Evolutionary conservation across 2,113 vertebrate genomes (phyloP), one percentile per base, ranked within the genome.

Genomic region (Lanius ludovicianus): DNA sequence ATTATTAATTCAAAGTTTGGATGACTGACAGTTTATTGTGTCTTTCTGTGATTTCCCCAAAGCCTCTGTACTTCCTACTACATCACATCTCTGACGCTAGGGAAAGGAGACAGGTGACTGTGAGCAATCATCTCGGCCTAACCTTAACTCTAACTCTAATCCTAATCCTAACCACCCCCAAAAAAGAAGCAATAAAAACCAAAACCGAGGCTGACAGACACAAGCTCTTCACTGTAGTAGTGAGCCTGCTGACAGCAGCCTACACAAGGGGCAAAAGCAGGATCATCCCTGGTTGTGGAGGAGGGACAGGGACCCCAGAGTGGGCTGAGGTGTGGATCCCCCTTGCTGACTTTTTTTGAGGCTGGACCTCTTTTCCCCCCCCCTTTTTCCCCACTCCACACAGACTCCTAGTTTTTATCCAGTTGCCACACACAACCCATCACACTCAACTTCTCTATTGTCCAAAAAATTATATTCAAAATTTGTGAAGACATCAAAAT

Each of bases 151-250:
- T 9, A 23, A 57, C 33, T 8, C 19, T 20, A 31, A n/a, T 14
- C 17, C 44, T 44, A 44, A 19, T 7, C 44, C 44, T 41, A 41
- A 41, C 41, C 41, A 2, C 13, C 22, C 57, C 22, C 2, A 16
- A 35, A 56, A 59, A 35, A 35, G n/a, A 59, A 35, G 7, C 10
- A 25, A 59, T 7, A 16, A 35, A 35, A 35, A 6, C 10, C 57
- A 59, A 35, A 59, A 16, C 96, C 87, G 39, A 97, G 97, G 98
- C 98, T 96, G 82, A 97, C 98, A 98, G 98, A 98, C 97, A 9
- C 95, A 17, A 98, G 67, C 97, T 98, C 98, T 98, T 98, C 96
- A 63, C 96, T 96, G 94, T 93, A 95, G 95, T 95, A 97, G 10
- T 21, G 49, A 13, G 63, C 83, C 97, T 71, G 91, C 96, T 96